These are phyloP conservation scores for Pomacea maculata DNA, from an alignment of 1,140 invertebrate species.

Conservation along the genomic window DNA sequence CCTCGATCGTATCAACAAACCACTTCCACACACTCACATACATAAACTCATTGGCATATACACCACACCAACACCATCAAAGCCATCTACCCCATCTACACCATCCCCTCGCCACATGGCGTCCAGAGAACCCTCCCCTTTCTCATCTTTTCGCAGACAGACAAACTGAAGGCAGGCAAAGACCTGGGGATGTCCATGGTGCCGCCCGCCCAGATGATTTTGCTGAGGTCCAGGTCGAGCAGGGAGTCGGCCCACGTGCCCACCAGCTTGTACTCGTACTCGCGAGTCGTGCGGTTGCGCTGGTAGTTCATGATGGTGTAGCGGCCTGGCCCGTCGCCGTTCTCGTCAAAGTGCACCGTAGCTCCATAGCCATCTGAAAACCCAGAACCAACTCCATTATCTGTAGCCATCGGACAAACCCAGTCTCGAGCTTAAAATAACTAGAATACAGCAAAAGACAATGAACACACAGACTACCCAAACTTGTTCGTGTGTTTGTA, in stretches of 20 bases:
- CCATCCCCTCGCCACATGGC: no score
- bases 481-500: constrained; percentile 1
- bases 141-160: not conserved
- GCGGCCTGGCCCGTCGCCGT: constrained; percentile 67
- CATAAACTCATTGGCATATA: no score
- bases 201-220: constrained; percentile 58
- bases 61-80: no score
- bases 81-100: no score
- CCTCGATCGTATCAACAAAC: no score
- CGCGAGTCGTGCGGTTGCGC: constrained; percentile 42
- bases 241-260: constrained; percentile 57
- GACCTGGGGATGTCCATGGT: constrained; percentile 64
- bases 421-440: not conserved
- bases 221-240: constrained; percentile 39
- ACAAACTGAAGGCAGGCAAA: not conserved
- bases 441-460: not conserved
- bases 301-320: constrained; percentile 67
- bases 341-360: constrained; percentile 61
- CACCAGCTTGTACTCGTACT: constrained; percentile 57
- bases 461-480: no score
- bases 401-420: not conserved
- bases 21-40: no score
- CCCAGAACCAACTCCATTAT: constrained; percentile 10
- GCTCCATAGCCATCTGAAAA: constrained; percentile 60
- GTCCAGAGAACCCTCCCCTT: not conserved